Base-by-base conservation (phyloP, 2,888 invertebrate species). In the Macrophya alboannulata region DNA sequence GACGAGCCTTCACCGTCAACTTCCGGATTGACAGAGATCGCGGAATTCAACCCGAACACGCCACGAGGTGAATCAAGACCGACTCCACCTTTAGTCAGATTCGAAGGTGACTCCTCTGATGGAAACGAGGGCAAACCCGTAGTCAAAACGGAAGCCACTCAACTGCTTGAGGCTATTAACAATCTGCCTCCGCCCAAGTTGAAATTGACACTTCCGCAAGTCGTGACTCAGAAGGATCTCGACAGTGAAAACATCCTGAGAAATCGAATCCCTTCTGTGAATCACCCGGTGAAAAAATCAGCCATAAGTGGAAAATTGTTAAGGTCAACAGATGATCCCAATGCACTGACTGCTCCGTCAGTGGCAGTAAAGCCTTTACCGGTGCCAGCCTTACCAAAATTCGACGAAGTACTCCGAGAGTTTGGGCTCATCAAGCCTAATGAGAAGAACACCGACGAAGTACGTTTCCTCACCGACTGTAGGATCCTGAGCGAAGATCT, bases 401-500 rank as follows among this genome's bases (percentile, higher is more conserved):
- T 79, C 1, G 59, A 79, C 79, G 59, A 51, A 2, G 0, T 55
- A n/a, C 10, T 55, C 0, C 25, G 37, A 17, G 55, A 55, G 6
- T 5, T 79, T 0, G 37, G 37, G 55, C 31, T 55, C 6, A 3
- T 17, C 4, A 43, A 25, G 45, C 43, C 45, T 1, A 15, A 3
- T 1, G 25, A n/a, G 0, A 1, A 17, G 0, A 9, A 45, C 2
- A 45, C 48, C 21, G 45, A 45, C 10, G 17, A 31, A 40, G 0
- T 37, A 9, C 6, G 15, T 0, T 85, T 74, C 21, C n/a, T 82
- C 17, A 76, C 79, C 0, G 84, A 86, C 25, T 59, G 84, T 15
- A 48, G 86, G 37, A 77, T 87, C 9, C 4, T 85, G 17, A 84
- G 37, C 15, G 45, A 76, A 48, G 25, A 65, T 15, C 37, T 48